phyloP scores from a whole-genome alignment of 1,140 invertebrate genomes.

The Phymastichus coffea region DNA sequence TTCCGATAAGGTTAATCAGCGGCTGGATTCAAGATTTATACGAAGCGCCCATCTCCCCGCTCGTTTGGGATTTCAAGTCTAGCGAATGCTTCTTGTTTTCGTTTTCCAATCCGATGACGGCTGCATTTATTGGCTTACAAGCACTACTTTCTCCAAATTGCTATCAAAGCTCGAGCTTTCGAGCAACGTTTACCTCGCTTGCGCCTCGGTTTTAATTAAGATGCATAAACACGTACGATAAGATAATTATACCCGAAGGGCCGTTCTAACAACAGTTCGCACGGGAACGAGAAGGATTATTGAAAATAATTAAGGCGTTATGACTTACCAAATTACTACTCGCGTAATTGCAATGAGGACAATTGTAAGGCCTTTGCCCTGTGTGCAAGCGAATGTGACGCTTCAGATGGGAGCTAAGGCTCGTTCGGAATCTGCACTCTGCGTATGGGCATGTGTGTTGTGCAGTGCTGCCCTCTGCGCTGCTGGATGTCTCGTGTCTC shows the following conservation, averaged over 20 bases:
- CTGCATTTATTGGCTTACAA: slow-evolving; percentile 8
- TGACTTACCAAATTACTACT: slow-evolving; percentile 75
- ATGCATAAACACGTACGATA: too few species aligned
- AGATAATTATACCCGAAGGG: too few species aligned
- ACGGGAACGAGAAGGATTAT: too few species aligned
- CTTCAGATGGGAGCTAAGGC: slow-evolving; percentile 69
- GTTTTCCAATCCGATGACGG: background rate
- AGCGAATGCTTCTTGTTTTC: slow-evolving; percentile 7
- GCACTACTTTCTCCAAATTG: too few species aligned
- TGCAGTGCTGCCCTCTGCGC: slow-evolving; percentile 11
- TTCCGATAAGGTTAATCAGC: slow-evolving; percentile 43
- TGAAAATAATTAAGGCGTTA: too few species aligned
- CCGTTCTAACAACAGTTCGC: too few species aligned
- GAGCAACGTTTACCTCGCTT: too few species aligned
- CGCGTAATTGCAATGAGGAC: slow-evolving; percentile 77
- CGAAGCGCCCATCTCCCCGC: background rate
- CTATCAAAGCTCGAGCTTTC: too few species aligned
- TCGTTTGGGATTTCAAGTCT: too few species aligned
- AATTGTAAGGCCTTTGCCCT: slow-evolving; percentile 81
- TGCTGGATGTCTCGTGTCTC: slow-evolving; percentile 37
- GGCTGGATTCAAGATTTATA: slow-evolving; percentile 39
- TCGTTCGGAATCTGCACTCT: slow-evolving; percentile 65
- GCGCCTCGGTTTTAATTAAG: too few species aligned
- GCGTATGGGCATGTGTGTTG: slow-evolving; percentile 40
- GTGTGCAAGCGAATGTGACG: slow-evolving; percentile 77